Evolutionary conservation across 2,113 vertebrate species (phyloP).

Genomic region (Platysteira castanea): DNA sequence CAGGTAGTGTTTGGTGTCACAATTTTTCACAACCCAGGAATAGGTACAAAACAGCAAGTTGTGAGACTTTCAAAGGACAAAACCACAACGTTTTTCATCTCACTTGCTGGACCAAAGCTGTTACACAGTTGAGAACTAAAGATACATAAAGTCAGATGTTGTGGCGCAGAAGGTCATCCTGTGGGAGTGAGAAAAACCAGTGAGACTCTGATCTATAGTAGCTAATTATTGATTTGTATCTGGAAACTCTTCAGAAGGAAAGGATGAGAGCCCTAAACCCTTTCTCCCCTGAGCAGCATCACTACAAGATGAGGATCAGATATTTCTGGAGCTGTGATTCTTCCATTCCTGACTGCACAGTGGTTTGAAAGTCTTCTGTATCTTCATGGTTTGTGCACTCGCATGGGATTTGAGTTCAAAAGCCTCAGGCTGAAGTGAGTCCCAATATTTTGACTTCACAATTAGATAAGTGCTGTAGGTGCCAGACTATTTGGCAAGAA

Average conservation of each 20-base stretch:
- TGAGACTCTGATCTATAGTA: background rate
- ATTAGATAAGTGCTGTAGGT: background rate
- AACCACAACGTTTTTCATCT: background rate
- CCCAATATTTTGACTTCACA: background rate
- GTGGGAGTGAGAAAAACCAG: background rate
- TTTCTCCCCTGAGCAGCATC: background rate
- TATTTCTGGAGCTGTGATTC: background rate
- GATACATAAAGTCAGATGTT: background rate
- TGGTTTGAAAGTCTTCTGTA: background rate
- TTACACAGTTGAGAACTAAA: background rate
- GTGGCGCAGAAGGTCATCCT: background rate
- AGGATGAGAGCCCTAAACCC: background rate
- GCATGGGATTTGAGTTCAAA: background rate
- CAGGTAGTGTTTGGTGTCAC: background rate
- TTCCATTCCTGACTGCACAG: background rate
- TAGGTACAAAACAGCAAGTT: background rate
- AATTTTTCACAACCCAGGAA: background rate
- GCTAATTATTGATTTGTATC: background rate
- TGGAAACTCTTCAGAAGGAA: background rate
- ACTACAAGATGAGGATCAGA: background rate
- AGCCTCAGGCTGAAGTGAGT: background rate
- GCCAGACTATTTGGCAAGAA: background rate
- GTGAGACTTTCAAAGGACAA: background rate
- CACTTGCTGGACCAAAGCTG: background rate
- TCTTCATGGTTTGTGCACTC: background rate